phyloP scores from a whole-genome alignment of 1,140 invertebrate genomes.

The Drosophila bifasciata region DNA sequence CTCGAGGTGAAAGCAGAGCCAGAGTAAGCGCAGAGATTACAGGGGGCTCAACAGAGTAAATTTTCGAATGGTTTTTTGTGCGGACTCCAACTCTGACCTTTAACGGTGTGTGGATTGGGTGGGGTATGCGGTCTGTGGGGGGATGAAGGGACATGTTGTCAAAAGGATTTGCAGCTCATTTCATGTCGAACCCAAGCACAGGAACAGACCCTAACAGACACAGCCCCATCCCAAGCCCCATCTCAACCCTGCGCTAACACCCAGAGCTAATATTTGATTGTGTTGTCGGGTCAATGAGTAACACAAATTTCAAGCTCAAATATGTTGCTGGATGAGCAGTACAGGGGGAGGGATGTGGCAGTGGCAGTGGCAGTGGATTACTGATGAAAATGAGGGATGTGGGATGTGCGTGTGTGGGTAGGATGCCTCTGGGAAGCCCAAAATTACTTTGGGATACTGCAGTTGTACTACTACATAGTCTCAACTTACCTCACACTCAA shows the following conservation, averaged over 20 bases:
- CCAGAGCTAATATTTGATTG: slow-evolving; percentile 80
- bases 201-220: not conserved
- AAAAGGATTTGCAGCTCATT: slow-evolving; percentile 82
- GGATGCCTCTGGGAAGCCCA: too few species aligned
- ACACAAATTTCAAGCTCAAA: slow-evolving; percentile 47
- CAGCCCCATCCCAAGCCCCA: slow-evolving; percentile 36
- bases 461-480: too few species aligned
- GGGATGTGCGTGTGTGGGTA: too few species aligned
- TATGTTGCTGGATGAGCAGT: not conserved
- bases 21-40: slow-evolving; percentile 74
- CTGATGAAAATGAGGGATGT: not conserved
- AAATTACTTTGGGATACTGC: too few species aligned
- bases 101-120: not conserved
- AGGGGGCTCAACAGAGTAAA: slow-evolving; percentile 59
- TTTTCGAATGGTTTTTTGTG: slow-evolving; percentile 42
- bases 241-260: slow-evolving; percentile 36
- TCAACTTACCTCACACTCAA: too few species aligned
- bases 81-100: slow-evolving; percentile 31
- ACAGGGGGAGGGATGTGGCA: slow-evolving; percentile 1
- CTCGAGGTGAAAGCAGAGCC: slow-evolving; percentile 6
- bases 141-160: slow-evolving; percentile 50
- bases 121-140: slow-evolving; percentile 1
- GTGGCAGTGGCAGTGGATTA: not conserved
- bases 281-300: slow-evolving; percentile 66
- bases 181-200: slow-evolving; percentile 51